Percentiles rank a stretch among this genome's conserved stretches.
Evolutionary conservation across 2,888 invertebrate species (phyloP).

Genomic region (Leptopilina drosophilae): DNA sequence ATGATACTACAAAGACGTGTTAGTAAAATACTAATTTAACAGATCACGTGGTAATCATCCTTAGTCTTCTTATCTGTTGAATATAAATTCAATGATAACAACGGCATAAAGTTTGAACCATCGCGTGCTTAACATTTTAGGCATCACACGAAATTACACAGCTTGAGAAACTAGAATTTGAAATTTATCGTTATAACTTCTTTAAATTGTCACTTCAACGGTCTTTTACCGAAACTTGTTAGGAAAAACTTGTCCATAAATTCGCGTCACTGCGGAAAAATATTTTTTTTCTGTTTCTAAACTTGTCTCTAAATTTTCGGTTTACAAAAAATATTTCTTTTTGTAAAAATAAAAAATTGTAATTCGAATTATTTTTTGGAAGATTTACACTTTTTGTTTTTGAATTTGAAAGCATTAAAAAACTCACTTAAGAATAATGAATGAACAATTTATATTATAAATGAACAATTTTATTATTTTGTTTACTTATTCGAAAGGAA

Average conservation of each 20-base stretch:
- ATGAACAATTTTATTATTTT: too few relatives aligned
- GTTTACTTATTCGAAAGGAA: too few relatives aligned
- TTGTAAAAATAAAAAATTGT: too few relatives aligned
- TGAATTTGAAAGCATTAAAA: too few relatives aligned
- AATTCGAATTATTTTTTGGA: too few relatives aligned
- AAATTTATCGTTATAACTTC: conserved; percentile 16
- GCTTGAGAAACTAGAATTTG: conserved; percentile 8
- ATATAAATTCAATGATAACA: conserved; percentile 39
- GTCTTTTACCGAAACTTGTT: neutral
- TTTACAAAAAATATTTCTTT: too few relatives aligned
- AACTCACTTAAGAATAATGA: too few relatives aligned
- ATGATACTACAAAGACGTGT: conserved; percentile 2
- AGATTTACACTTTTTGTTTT: too few relatives aligned
- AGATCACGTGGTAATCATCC: conserved; percentile 17
- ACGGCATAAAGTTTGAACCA: conserved; percentile 1
- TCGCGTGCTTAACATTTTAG: conserved; percentile 22
- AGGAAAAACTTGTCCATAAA: neutral
- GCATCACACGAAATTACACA: neutral
- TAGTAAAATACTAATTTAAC: conserved; percentile 13
- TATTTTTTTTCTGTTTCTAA: too few relatives aligned
- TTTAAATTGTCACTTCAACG: conserved; percentile 12
- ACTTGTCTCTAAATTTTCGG: too few relatives aligned
- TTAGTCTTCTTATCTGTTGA: conserved; percentile 20
- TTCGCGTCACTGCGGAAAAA: neutral
- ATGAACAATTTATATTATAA: too few relatives aligned